These are phyloP conservation scores for Ardeotis arabs DNA, from an alignment of 2,113 vertebrate genomes.

Conservation along the genomic window DNA sequence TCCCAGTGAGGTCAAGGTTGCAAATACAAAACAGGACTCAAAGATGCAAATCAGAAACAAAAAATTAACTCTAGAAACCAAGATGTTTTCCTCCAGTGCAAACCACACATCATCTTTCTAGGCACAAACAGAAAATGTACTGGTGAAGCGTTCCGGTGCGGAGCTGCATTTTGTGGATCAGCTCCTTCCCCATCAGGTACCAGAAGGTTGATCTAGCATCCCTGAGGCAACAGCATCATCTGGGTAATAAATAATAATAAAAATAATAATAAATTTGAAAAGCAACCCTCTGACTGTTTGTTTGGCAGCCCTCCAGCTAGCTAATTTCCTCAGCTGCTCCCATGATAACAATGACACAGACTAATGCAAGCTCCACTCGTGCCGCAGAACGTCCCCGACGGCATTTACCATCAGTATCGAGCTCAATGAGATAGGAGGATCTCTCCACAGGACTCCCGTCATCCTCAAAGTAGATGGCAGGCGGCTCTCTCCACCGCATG, in stretches of 20 bases:
- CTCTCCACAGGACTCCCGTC: conserved; percentile 3
- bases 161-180: conserved; percentile 11
- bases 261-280: conserved; percentile 62
- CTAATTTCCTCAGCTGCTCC: conserved; percentile 70
- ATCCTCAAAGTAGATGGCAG: conserved; percentile 2
- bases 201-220: conserved; percentile 62
- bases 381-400: conserved; percentile 36
- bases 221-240: conserved; percentile 56
- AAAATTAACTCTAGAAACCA: not conserved
- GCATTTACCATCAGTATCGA: conserved; percentile 38
- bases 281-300: conserved; percentile 53
- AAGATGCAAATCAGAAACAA: not conserved
- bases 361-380: conserved; percentile 37
- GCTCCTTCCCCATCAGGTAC: conserved; percentile 51
- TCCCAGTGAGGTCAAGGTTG: not conserved
- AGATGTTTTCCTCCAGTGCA: not conserved
- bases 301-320: conserved; percentile 68
- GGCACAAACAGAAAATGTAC: not conserved
- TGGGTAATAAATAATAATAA: conserved; percentile 68
- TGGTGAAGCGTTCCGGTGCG: not conserved
- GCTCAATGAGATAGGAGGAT: conserved; percentile 38
- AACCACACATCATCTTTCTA: not conserved
- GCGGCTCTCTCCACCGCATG: conserved; percentile 30
- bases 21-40: not conserved
- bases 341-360: conserved; percentile 68